Base-by-base conservation (phyloP, 1,140 invertebrate genomes). In the Caligus rogercresseyi region DNA sequence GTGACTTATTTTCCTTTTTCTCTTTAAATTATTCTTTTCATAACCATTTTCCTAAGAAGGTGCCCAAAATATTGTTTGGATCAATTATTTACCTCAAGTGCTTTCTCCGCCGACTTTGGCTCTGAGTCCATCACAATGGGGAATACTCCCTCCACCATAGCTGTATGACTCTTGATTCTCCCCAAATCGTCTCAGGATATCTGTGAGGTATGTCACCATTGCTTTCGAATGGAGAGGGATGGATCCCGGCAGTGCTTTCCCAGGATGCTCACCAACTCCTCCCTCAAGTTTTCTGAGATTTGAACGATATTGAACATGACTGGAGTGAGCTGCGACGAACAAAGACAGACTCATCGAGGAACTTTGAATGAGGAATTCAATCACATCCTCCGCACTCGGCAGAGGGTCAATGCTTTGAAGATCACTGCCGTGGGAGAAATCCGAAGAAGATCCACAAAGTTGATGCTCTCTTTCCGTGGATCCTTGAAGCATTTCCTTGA, bases 81-180 rank as follows among this genome's bases (percentile, higher is more conserved):
- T n/a, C n/a, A n/a, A n/a, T n/a, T n/a, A n/a, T n/a, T n/a, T 24
- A 72, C 69, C 55, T 79, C 76, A 23, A 81, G 65, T 52, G 79
- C 79, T 67, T 80, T 80, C 58, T 80, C 79, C 64, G 81, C 78
- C 0, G 80, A 75, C 66, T 77, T 79, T 0, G 70, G 68, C 68
- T 83, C 81, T 19, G 78, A 70, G 69, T 83, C 81, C 65, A 76
- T 76, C 25, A 81, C 74, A 25, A 78, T 72, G 1, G 80, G 78
- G 1, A 82, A 65, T n/a, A 80, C 76, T 3, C 76, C 72, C 54
- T 70, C 67, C 2, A 78, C 70, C 77, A 79, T 18, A 71, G 68
- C 21, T 72, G 69, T 31, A 77, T 69, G 1, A 81, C 65, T n/a
- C 31, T 1, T 68, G 61, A 65, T 77, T 69, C 15, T 69, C 66